Base-by-base conservation (phyloP, 2,888 invertebrate genomes). In the Amiota minor region DNA sequence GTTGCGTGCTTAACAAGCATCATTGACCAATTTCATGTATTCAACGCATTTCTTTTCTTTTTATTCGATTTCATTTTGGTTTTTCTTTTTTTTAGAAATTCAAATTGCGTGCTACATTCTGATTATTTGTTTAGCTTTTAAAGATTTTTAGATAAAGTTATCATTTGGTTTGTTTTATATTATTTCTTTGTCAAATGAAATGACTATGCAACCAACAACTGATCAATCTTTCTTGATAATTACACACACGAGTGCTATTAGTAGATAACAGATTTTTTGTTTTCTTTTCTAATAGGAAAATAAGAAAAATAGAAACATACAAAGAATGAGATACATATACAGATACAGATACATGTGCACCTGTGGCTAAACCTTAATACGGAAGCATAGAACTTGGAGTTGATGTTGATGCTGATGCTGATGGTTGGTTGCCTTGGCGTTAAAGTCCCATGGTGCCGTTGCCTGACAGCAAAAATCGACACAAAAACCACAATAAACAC, bases 111-210 rank as follows among this genome's bases (percentile, higher is more conserved):
- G 46, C 67, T 64, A 47, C 20, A 69, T 47, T 72, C 67, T 72
- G 2, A 35, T 35, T 35, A 35, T 35, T 35, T 85, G 83, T 85
- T 83, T 85, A 76, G 82, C 35, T 35, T 35, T 35, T 35, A 35
- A 35, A 35, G 35, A 35, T 35, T 47, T 65, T 67, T 49, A 67
- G 47, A 67, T 50, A 23, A 67, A 67, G 62, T 18, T 62, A 62
- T 14, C 62, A 35, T 8, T 35, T 18, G 45, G 11, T 35, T 35
- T 68, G 45, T 23, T 53, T 81, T 83, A 77, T 83, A 80, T 76
- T 80, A 78, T 76, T 69, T 69, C 65, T 55, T 75, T 72, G 64
- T 9, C 16, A 18, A 2, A n/a, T 56, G n/a, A 62, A 72, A 75
- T 77, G 75, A 68, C 16, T 8, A 46, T 9, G 59, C 11, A 70